phyloP scores from a whole-genome alignment of 2,888 invertebrate genomes.

The Cyrtodaria siliqua region DNA sequence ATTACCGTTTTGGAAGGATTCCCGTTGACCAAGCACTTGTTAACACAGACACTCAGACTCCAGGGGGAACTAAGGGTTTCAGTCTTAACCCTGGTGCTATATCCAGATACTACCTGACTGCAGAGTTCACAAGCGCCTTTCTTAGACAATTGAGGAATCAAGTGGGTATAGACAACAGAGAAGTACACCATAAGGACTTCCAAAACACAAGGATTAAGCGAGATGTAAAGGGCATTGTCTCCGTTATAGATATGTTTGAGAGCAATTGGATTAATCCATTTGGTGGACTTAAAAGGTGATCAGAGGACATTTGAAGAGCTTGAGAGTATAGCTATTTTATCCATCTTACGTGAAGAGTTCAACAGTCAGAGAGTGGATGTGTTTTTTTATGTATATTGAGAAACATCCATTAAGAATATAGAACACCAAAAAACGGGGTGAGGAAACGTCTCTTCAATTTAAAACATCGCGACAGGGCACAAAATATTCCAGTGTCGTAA shows the following conservation, averaged over 20 bases:
- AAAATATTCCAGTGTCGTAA: too few species aligned
- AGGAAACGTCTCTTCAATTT: too few species aligned
- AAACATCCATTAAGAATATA: too few species aligned
- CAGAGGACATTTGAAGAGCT: too few species aligned
- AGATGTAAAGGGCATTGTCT: not conserved
- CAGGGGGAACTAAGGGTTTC: slow-evolving; percentile 52
- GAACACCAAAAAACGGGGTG: too few species aligned
- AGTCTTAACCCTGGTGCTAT: slow-evolving; percentile 53
- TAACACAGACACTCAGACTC: slow-evolving; percentile 61
- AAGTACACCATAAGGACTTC: not conserved
- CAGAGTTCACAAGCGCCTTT: slow-evolving; percentile 39
- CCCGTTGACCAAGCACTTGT: slow-evolving; percentile 59
- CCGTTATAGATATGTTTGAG: slow-evolving; percentile 25
- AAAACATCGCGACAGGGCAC: too few species aligned
- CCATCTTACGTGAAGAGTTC: too few species aligned
- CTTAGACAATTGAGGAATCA: slow-evolving; percentile 23
- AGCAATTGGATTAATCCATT: slow-evolving; percentile 50
- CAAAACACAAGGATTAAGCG: slow-evolving; percentile 11
- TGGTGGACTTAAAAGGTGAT: too few species aligned
- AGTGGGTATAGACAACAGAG: not conserved
- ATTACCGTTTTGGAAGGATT: slow-evolving; percentile 59
- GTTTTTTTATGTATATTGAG: too few species aligned
- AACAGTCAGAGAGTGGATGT: too few species aligned
- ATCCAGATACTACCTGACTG: slow-evolving; percentile 49
- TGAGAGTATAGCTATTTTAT: too few species aligned